phyloP scores from a whole-genome alignment of 2,113 vertebrate species.

The Nothobranchius kuhntae region DNA sequence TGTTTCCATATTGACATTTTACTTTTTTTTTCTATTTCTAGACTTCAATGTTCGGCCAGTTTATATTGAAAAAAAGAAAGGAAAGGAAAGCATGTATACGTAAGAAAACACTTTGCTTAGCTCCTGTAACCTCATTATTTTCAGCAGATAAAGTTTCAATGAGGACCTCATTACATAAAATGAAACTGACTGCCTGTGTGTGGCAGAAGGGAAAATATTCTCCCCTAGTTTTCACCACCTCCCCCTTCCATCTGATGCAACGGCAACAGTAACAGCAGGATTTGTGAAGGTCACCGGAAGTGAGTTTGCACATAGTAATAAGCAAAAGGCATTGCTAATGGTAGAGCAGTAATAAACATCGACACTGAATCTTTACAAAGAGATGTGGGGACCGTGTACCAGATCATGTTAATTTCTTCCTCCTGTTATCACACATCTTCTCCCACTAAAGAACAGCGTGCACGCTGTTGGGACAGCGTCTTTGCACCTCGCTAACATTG shows the following conservation, averaged over 20 bases:
- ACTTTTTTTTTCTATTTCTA: not conserved
- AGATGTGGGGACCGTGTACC: conserved; percentile 33
- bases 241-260: conserved; percentile 3
- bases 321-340: conserved; percentile 56
- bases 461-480: conserved; percentile 5
- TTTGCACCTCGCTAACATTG: conserved; percentile 12
- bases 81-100: not conserved
- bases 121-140: conserved; percentile 1
- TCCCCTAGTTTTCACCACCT: conserved; percentile 4
- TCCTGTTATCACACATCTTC: conserved; percentile 53
- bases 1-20: not conserved
- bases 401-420: conserved; percentile 59
- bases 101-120: not conserved
- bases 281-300: conserved; percentile 52
- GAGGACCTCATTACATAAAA: conserved; percentile 8
- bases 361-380: conserved; percentile 55
- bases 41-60: not conserved
- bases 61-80: not conserved
- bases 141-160: conserved; percentile 3
- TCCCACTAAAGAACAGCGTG: conserved; percentile 13
- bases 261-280: conserved; percentile 16
- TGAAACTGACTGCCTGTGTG: not conserved
- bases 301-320: conserved; percentile 54
- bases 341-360: conserved; percentile 68
- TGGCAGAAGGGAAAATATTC: not conserved